Evolutionary conservation across 2,888 invertebrate genomes (phyloP), one percentile per base, ranked within the genome.

Genomic region (Cerceris ruficornis): DNA sequence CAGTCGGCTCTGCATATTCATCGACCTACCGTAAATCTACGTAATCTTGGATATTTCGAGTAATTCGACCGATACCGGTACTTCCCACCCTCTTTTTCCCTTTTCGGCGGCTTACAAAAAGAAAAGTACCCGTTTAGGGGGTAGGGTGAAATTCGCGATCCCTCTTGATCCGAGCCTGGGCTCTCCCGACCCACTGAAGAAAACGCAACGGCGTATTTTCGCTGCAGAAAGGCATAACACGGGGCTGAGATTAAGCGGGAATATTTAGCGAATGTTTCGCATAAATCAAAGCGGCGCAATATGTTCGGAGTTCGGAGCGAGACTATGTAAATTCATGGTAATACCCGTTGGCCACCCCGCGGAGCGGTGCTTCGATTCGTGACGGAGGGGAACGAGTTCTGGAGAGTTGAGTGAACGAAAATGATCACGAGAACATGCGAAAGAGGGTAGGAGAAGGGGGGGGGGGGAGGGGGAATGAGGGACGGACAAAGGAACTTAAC

Each of bases 251-350:
- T 90, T 90, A 90, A 89, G 88, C 89, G 83, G 85, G 88, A 88
- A 90, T 90, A 90, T 91, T 91, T 91, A 91, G 90, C 90, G 89
- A 91, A 91, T 91, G 90, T 91, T 90, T 90, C 91, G 87, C 90
- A 90, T 91, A 90, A 91, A 91, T 91, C 91, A 91, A 90, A 91
- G 89, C 88, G 75, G 75, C 87, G 90, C 90, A 91, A 91, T 91
- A 91, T 91, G 91, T 90, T 90, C 86, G 74, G 84, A 86, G 89
- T 84, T 87, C 81, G 84, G 85, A 85, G 87, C 86, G 85, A 85
- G 86, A 85, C 90, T 91, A 91, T 91, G 91, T 90, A 91, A 91
- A 91, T 91, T 91, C 91, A 91, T 91, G 91, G 89, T 91, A 91
- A 91, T 91, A 87, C 86, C 28, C 87, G 80, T 70, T 62, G 88